phyloP scores from a whole-genome alignment of 1,140 invertebrate genomes.

The Bombus vancouverensis region DNA sequence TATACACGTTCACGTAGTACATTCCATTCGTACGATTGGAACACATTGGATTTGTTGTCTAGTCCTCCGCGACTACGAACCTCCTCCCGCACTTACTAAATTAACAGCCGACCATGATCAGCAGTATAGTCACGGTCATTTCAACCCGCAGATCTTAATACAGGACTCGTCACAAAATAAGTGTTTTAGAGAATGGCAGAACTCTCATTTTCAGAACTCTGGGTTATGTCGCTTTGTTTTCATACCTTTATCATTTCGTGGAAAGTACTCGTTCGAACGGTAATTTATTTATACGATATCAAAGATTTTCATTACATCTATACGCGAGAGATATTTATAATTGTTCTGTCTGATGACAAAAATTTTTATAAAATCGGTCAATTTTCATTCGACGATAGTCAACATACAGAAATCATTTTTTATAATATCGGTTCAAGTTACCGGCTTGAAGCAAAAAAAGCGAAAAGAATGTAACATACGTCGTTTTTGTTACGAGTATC shows the following conservation, averaged over 20 bases:
- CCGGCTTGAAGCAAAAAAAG: too few relatives aligned
- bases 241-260: too few relatives aligned
- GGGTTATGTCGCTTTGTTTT: neutral
- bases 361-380: neutral
- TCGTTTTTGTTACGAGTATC: neutral
- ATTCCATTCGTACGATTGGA: slow-evolving; percentile 34
- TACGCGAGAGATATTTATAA: too few relatives aligned
- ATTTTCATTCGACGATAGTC: neutral
- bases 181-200: neutral
- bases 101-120: neutral
- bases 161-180: neutral
- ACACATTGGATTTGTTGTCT: slow-evolving; percentile 33
- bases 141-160: neutral
- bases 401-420: neutral
- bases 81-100: slow-evolving; percentile 14
- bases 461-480: neutral
- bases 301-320: too few relatives aligned
- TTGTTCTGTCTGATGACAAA: neutral
- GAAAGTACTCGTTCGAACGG: too few relatives aligned
- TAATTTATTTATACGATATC: too few relatives aligned
- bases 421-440: neutral
- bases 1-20: slow-evolving; percentile 17
- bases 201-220: neutral
- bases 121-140: neutral
- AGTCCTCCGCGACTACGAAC: neutral